phyloP scores from a whole-genome alignment of 2,113 vertebrate species.

The Halichoeres trimaculatus region DNA sequence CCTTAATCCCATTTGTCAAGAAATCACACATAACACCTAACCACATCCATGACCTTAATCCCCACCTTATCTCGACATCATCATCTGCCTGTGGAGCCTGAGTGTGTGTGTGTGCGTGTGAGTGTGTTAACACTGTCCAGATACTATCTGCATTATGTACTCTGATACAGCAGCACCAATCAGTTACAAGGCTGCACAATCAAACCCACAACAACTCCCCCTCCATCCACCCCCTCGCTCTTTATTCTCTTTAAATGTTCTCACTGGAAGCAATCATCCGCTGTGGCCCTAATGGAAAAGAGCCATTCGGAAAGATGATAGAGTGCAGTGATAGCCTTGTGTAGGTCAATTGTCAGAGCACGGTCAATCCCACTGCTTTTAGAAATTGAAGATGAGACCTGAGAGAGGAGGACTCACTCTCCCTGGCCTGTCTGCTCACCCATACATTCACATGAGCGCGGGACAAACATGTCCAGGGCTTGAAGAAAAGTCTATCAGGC shows the following conservation, averaged over 20 bases:
- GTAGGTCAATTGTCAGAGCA: constrained; percentile 61
- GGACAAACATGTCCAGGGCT: constrained; percentile 5
- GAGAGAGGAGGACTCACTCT: constrained; percentile 23
- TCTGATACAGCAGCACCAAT: constrained; percentile 42
- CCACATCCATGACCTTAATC: constrained; percentile 75
- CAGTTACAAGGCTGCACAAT: constrained; percentile 42
- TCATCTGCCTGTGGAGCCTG: constrained; percentile 18
- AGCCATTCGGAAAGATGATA: constrained; percentile 58
- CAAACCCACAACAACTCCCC: constrained; percentile 24
- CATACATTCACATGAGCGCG: background rate
- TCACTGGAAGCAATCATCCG: constrained; percentile 57
- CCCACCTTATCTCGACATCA: constrained; percentile 58
- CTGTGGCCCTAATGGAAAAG: constrained; percentile 52
- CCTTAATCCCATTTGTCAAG: constrained; percentile 79
- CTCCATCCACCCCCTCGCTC: constrained; percentile 1
- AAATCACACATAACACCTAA: constrained; percentile 68
- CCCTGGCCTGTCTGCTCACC: constrained; percentile 13
- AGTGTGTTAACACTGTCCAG: constrained; percentile 11
- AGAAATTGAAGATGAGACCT: constrained; percentile 46
- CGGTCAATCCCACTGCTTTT: constrained; percentile 57
- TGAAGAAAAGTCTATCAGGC: background rate
- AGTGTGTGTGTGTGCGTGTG: background rate
- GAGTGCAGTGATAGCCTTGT: constrained; percentile 47
- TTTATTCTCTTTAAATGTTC: constrained; percentile 58
- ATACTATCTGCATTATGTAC: constrained; percentile 42